Base-by-base conservation (phyloP, 2,113 vertebrate species). In the Melozone crissalis region DNA sequence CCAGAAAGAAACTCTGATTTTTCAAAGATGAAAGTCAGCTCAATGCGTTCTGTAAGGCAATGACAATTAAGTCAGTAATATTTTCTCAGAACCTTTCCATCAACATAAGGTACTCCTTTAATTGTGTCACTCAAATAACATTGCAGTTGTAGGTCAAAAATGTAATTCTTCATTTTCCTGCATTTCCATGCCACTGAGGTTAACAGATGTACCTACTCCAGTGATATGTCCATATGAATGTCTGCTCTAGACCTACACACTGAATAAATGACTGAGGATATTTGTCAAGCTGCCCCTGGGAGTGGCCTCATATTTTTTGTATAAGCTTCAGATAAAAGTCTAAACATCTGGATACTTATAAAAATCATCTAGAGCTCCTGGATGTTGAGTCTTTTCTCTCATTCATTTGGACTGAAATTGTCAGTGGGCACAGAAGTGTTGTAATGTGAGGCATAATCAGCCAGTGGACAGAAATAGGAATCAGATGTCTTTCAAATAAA, bases 401-500 rank as follows among this genome's bases (percentile, higher is more conserved):
- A 46, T 96, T 94, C 80, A 61, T 92, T 89, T 93, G 76, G 86
- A 92, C 7, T 58, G 80, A 95, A 92, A 89, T 79, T 68, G 76
- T 96, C 95, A 90, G 88, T 73, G 83, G 93, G 96, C 93, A 95
- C 92, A 92, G 72, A 94, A 90, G 37, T 81, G 61, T 79, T 94
- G 88, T 93, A 96, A 92, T 18, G 44, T 2, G 12, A 85, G 31
- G 67, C 15, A 1, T 92, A 93, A 88, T 91, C 68, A 51, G 87
- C 62, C 91, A 80, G 54, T n/a, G 80, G 92, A 93, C 92, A 95
- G 90, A 93, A 96, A 96, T 90, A 93, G 46, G 73, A 94, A 95
- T 96, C 95, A 97, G 88, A 96, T 96, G 95, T 90, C 85, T 89
- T 92, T 94, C 83, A 90, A 86, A 86, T 86, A 92, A 92, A 94